Percentiles rank a stretch among this genome's conserved stretches.
Evolutionary conservation across 2,888 invertebrate genomes (phyloP).

Genomic region (Andrena dorsata): DNA sequence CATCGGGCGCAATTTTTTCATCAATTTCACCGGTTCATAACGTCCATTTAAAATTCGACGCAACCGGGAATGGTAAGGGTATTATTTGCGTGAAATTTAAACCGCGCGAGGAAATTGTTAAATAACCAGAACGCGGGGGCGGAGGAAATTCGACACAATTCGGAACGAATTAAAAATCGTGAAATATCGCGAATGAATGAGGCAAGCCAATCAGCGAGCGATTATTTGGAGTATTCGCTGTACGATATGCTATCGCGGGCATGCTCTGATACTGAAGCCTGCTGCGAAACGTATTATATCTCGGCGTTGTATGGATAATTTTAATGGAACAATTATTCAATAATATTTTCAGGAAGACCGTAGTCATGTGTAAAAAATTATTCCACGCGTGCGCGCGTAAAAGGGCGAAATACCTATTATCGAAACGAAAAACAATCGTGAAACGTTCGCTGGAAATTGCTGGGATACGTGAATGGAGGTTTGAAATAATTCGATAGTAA

Average conservation of each 20-base stretch:
- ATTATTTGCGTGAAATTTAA: constrained; percentile 8
- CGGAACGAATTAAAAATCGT: constrained; percentile 23
- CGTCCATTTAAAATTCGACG: constrained; percentile 2
- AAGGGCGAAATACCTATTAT: neutral
- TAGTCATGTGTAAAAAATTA: neutral
- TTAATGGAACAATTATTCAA: constrained; percentile 9
- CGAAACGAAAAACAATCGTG: constrained; percentile 4
- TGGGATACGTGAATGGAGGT: neutral
- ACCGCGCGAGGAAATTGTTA: neutral
- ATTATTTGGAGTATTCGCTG: constrained; percentile 19
- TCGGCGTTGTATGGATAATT: neutral
- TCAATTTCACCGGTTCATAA: neutral
- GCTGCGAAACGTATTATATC: constrained; percentile 1
- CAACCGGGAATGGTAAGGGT: neutral
- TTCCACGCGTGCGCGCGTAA: neutral
- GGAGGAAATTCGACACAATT: neutral
- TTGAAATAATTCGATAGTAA: neutral
- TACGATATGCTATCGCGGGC: constrained; percentile 5
- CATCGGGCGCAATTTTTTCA: constrained; percentile 5
- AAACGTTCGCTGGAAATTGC: neutral
- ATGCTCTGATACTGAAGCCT: constrained; percentile 4
- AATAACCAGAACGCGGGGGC: neutral
- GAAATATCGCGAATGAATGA: neutral
- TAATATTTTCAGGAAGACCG: neutral
- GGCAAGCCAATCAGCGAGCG: constrained; percentile 9